These are phyloP conservation scores for Sebastes itinus DNA, from an alignment of 2,797 vertebrate species.

Conservation along the genomic window DNA sequence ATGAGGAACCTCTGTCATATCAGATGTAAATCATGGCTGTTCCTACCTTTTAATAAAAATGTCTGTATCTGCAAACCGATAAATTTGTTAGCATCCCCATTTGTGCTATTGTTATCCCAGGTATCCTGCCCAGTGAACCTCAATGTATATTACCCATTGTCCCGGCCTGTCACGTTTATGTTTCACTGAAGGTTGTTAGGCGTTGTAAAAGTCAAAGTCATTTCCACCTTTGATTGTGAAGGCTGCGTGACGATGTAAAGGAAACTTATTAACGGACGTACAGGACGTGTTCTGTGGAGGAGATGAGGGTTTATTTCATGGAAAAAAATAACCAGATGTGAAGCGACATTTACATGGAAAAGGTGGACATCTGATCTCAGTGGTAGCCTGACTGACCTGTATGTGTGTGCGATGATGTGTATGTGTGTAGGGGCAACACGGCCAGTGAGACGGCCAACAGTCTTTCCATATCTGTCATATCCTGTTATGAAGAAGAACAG, in stretches of 20 bases:
- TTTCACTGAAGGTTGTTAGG: constrained; percentile 11
- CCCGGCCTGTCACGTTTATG: constrained; percentile 19
- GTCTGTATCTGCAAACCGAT: neutral
- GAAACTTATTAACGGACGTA: constrained; percentile 13
- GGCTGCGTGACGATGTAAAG: neutral
- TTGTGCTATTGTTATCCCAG: constrained; percentile 18
- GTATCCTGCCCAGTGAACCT: neutral
- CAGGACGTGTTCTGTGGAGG: constrained; percentile 15
- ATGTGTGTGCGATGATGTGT: neutral
- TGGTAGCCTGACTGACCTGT: constrained; percentile 32
- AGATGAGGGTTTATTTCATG: constrained; percentile 35
- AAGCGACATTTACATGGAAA: constrained; percentile 33
- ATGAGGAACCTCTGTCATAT: neutral
- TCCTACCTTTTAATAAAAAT: neutral
- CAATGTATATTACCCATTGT: neutral
- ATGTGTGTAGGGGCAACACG: neutral
- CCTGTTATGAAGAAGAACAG: constrained; percentile 49
- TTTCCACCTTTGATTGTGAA: constrained; percentile 14
- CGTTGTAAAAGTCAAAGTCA: constrained; percentile 16
- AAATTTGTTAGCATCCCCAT: neutral
- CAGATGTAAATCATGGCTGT: neutral
- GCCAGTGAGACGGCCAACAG: constrained; percentile 15
- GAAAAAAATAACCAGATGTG: constrained; percentile 35
- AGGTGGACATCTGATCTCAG: constrained; percentile 50
- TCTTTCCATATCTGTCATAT: constrained; percentile 61